Evolutionary conservation across 2,113 vertebrate genomes (phyloP).

Genomic region (Atrichornis clamosus): DNA sequence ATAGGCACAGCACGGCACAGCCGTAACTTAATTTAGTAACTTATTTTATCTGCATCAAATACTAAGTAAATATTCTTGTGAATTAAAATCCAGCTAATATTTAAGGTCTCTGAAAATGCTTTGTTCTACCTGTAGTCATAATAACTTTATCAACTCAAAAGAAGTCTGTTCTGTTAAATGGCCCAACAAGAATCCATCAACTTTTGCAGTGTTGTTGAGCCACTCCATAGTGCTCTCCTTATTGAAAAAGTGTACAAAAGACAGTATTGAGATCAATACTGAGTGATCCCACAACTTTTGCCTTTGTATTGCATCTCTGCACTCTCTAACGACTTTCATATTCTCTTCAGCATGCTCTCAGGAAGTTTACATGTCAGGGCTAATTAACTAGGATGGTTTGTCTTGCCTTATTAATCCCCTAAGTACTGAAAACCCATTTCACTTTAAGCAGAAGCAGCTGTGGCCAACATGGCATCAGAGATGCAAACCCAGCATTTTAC

Average conservation of each 20-base stretch:
- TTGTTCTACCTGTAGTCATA: not conserved
- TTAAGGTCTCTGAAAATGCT: not conserved
- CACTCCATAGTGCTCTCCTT: not conserved
- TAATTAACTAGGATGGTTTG: constrained; percentile 49
- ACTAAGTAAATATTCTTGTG: not conserved
- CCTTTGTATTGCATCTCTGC: not conserved
- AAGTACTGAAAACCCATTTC: not conserved
- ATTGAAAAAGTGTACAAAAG: not conserved
- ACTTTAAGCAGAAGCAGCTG: constrained; percentile 41
- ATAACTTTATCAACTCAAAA: not conserved
- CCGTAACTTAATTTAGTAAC: not conserved
- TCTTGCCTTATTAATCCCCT: constrained; percentile 41
- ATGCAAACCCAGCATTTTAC: not conserved
- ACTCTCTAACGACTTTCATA: not conserved
- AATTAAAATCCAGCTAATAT: not conserved
- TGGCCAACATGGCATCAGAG: not conserved
- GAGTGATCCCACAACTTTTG: not conserved
- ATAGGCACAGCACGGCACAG: rapidly evolving
- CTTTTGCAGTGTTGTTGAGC: not conserved
- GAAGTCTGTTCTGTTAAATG: not conserved
- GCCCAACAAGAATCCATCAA: not conserved
- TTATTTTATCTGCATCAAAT: not conserved
- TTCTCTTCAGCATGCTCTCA: constrained; percentile 1
- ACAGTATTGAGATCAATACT: not conserved
- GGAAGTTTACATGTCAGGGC: constrained; percentile 45